Percentiles rank a stretch among this genome's conserved stretches.
Evolutionary conservation across 2,888 invertebrate genomes (phyloP).

Genomic region (Conus canariensis): DNA sequence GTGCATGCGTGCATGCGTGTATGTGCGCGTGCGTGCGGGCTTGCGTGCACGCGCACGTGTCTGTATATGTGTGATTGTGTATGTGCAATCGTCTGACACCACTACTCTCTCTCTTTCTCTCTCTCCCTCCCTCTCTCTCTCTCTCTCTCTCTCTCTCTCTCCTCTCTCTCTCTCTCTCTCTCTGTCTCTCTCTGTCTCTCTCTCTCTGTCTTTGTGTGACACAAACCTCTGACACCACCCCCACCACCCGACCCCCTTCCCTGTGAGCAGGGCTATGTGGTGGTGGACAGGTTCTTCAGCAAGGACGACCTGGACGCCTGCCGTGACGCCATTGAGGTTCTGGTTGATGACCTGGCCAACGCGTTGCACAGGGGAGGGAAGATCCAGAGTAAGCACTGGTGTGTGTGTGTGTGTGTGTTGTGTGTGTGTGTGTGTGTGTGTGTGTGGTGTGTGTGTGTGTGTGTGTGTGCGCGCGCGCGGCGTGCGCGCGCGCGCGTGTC

Average conservation of each 20-base stretch:
- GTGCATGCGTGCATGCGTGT: not conserved
- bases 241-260: too few relatives aligned
- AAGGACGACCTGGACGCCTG: constrained; percentile 66
- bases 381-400: constrained; percentile 64
- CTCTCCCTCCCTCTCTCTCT: not conserved
- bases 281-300: constrained; percentile 71
- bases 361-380: constrained; percentile 69
- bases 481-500: too few relatives aligned
- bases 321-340: constrained; percentile 60
- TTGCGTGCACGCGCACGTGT: not conserved
- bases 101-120: not conserved
- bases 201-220: not conserved
- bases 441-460: not conserved
- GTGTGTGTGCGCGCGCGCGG: too few relatives aligned
- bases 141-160: not conserved
- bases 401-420: not conserved
- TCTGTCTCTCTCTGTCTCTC: too few relatives aligned
- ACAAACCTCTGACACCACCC: not conserved
- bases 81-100: not conserved
- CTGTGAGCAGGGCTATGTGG: constrained; percentile 67
- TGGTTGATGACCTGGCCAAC: constrained; percentile 71
- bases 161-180: not conserved
- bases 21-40: not conserved
- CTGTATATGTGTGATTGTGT: not conserved
- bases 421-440: not conserved